phyloP scores from a whole-genome alignment of 2,888 invertebrate species.

The Epistrophe eligans region DNA sequence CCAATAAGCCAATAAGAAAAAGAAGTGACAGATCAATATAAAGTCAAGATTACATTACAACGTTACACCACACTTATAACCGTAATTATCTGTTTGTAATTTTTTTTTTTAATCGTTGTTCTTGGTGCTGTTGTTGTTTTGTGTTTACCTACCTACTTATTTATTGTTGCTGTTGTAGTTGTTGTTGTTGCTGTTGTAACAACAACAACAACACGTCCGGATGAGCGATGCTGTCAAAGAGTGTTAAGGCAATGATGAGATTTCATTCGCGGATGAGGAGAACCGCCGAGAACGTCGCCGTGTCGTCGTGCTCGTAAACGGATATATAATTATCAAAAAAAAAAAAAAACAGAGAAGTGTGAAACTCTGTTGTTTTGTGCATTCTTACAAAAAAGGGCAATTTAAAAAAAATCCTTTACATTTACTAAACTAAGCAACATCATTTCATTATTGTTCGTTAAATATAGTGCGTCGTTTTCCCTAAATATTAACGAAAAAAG shows the following conservation, averaged over 20 bases:
- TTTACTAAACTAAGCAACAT: background rate
- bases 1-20: background rate
- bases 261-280: conserved; percentile 45
- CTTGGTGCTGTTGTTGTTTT: conserved; percentile 9
- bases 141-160: background rate
- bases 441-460: background rate
- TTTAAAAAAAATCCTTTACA: background rate
- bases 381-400: conserved; percentile 6
- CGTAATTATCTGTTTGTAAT: background rate
- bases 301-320: conserved; percentile 4
- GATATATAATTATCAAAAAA: background rate
- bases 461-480: background rate
- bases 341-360: background rate
- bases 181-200: conserved; percentile 6
- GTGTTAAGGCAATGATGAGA: conserved; percentile 36
- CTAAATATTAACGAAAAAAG: background rate
- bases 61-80: background rate
- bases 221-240: conserved; percentile 51
- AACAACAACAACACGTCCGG: conserved; percentile 30
- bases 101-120: background rate
- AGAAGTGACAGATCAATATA: background rate
- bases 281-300: conserved; percentile 29
- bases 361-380: background rate
- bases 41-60: background rate
- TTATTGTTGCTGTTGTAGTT: background rate